phyloP scores from a whole-genome alignment of 2,113 vertebrate species.

The Orycteropus afer region DNA sequence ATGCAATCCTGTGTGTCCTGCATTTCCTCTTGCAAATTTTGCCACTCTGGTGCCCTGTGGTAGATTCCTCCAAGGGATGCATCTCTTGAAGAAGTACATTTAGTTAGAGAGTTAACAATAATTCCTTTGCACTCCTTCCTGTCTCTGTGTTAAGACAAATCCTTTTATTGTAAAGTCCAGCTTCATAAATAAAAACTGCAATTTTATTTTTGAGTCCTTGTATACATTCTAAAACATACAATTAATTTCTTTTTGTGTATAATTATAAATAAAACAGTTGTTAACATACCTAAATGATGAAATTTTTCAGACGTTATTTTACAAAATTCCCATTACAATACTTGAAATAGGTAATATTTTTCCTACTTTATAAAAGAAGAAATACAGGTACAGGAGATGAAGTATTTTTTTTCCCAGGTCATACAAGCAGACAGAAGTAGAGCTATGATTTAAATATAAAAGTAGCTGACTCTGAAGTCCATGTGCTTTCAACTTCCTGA shows the following conservation, averaged over 20 bases:
- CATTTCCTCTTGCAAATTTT: too few species aligned
- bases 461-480: neutral
- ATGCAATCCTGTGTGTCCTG: too few species aligned
- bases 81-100: too few species aligned
- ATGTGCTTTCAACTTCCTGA: neutral
- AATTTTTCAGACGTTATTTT: neutral
- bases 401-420: neutral
- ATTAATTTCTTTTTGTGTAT: neutral
- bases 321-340: neutral
- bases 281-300: neutral
- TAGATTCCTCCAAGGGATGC: too few species aligned
- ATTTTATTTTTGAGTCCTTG: neutral
- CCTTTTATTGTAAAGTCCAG: neutral
- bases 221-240: neutral
- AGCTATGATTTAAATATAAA: slow-evolving; percentile 15
- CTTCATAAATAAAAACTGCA: neutral
- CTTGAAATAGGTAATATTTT: neutral
- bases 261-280: neutral
- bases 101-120: neutral
- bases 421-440: neutral
- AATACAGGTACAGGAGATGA: neutral
- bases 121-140: neutral
- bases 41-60: too few species aligned
- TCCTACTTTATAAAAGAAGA: neutral
- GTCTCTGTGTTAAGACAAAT: neutral